Conservation (phyloP, 2,113 vertebrate species). For the Leucoraja erinaceus region DNA sequence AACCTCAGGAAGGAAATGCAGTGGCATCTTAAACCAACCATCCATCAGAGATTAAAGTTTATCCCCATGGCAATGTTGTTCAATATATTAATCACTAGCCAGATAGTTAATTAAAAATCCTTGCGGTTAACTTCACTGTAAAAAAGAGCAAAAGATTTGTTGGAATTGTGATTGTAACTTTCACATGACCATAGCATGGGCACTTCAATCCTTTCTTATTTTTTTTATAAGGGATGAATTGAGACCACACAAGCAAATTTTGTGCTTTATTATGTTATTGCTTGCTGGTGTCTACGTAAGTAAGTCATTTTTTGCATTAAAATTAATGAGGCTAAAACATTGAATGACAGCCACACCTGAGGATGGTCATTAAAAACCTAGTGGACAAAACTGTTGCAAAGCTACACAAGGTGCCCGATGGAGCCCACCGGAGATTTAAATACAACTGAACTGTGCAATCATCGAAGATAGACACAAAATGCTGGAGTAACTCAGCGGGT, state of each 20-base stretch:
- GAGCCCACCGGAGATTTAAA: no score
- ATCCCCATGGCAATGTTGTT: background rate
- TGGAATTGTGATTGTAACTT: background rate
- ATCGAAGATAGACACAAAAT: no score
- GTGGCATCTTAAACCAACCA: background rate
- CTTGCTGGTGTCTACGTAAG: background rate
- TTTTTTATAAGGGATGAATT: no score
- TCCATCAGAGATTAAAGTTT: background rate
- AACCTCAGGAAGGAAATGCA: background rate
- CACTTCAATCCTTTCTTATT: background rate
- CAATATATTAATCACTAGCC: background rate
- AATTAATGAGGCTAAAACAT: background rate
- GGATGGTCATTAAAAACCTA: background rate
- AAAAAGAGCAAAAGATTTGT: background rate
- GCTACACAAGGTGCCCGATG: background rate
- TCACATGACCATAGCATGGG: background rate
- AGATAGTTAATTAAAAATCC: background rate
- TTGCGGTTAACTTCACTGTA: background rate
- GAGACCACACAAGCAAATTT: background rate
- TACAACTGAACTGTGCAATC: no score
- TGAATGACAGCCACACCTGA: background rate
- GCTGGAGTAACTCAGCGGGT: no score
- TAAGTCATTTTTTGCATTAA: background rate
- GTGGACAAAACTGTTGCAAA: background rate
- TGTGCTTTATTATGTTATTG: background rate